Evolutionary conservation across 2,888 invertebrate species (phyloP).

Genomic region (Cosmia trapezina): DNA sequence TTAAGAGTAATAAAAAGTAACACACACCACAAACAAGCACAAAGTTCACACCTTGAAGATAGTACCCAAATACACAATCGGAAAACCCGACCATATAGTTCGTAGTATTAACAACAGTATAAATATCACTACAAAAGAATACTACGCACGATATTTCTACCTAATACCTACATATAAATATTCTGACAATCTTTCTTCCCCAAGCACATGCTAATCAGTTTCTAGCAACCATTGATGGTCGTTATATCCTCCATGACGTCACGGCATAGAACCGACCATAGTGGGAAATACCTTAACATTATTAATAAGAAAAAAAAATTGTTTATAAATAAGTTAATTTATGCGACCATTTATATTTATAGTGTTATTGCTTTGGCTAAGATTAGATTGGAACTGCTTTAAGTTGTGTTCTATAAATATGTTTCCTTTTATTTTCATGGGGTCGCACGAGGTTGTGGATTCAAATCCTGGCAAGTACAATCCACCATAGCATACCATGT

Average conservation of each 20-base stretch:
- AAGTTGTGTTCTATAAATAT: not conserved
- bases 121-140: not conserved
- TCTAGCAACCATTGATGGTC: not conserved
- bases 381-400: not conserved
- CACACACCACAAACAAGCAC: not conserved
- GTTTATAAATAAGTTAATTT: conserved; percentile 5
- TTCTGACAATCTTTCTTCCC: not conserved
- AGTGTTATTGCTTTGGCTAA: not conserved
- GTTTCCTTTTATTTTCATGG: not conserved
- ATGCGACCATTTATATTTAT: not conserved
- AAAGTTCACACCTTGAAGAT: not conserved
- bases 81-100: conserved; percentile 10
- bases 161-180: not conserved
- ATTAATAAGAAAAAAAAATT: conserved; percentile 1
- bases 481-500: too few relatives aligned
- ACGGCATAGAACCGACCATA: not conserved
- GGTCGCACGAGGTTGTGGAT: too few relatives aligned
- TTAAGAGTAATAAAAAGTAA: conserved; percentile 7
- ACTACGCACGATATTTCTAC: too few relatives aligned
- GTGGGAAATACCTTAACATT: conserved; percentile 22
- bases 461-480: too few relatives aligned
- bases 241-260: conserved; percentile 25
- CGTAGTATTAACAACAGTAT: not conserved
- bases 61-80: not conserved
- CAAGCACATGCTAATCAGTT: conserved; percentile 1